Evolutionary conservation across 2,888 invertebrate species (phyloP), one percentile per base, ranked within the genome.

Genomic region (Coecobrya sp.): DNA sequence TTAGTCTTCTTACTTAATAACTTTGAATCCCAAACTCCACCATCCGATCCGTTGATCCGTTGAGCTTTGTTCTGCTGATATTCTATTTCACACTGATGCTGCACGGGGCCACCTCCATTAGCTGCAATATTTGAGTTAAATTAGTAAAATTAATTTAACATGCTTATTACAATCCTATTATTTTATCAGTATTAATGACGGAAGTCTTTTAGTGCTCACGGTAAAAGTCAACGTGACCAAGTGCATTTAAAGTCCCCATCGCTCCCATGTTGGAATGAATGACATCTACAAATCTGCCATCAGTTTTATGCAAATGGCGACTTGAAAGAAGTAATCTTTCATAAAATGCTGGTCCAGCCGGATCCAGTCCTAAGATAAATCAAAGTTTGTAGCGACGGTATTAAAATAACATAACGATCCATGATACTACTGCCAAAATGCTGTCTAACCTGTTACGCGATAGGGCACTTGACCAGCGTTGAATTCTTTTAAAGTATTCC

Each of bases 361-460:
- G 89, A 45, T 89, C 89, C 11, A 82, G 27, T 4, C 89, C 89
- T 89, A 42, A 4, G 19, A 49, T 30, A 59, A 59, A 55, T 36
- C 36, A 59, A 19, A 62, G 36, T 55, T 55, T n/a, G 10, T 79
- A 25, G 16, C 8, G 49, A 27, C 76, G 2, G 5, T 62, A 7
- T 19, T 22, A 19, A 19, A 62, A 19, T 10, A 16, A 25, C 0
- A 62, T 49, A 19, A 25, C 10, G 45, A 45, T 5, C 76, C 49
- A 82, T 82, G 59, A 49, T 36, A 19, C 11, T 13, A 79, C n/a
- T 52, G 49, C 30, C 30, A 79, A 79, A 52, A 3, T 30, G 59
- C 7, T 8, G 8, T 70, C 19, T 42, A 42, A 89, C 93, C 93
- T 79, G 93, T 93, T 30, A 93, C 76, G 70, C 92, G 76, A 13